Evolutionary conservation across 1,140 invertebrate species (phyloP).

Genomic region (Cylas formicarius): DNA sequence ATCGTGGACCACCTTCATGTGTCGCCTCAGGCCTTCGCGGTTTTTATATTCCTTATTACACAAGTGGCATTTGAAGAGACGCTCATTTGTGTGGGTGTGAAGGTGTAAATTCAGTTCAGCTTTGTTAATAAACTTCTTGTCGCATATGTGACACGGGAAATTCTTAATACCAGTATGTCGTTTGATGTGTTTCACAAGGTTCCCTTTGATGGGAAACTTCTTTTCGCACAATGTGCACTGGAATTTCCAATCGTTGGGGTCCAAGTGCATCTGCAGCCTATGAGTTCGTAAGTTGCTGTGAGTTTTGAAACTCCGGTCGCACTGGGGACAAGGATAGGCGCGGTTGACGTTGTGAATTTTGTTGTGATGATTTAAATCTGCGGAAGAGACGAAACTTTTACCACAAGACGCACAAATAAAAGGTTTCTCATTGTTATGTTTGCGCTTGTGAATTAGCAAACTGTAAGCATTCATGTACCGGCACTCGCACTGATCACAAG

Average conservation of each 20-base stretch:
- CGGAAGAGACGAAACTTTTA: constrained; percentile 17
- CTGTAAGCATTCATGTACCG: constrained; percentile 9
- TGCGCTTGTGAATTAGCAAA: constrained; percentile 15
- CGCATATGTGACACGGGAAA: constrained; percentile 81
- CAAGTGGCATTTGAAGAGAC: constrained; percentile 35
- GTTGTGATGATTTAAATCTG: constrained; percentile 18
- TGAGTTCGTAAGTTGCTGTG: constrained; percentile 19
- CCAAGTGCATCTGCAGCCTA: constrained; percentile 15
- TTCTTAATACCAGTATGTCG: constrained; percentile 19
- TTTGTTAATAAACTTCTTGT: constrained; percentile 93
- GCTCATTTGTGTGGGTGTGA: constrained; percentile 87
- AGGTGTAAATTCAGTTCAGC: constrained; percentile 56
- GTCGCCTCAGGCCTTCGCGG: constrained; percentile 14
- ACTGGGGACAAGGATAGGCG: constrained; percentile 12
- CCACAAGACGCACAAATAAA: constrained; percentile 19
- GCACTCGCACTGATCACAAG: constrained; percentile 8
- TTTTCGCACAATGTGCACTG: constrained; percentile 16
- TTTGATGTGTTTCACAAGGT: constrained; percentile 18
- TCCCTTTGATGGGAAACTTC: constrained; percentile 17
- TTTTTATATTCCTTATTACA: constrained; percentile 52
- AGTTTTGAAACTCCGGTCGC: constrained; percentile 19
- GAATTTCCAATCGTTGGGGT: constrained; percentile 18
- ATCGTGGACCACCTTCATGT: constrained; percentile 21
- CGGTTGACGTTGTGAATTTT: constrained; percentile 16
- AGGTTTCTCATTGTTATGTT: constrained; percentile 20